phyloP scores from a whole-genome alignment of 2,797 vertebrate genomes.

The Dryobates pubescens region DNA sequence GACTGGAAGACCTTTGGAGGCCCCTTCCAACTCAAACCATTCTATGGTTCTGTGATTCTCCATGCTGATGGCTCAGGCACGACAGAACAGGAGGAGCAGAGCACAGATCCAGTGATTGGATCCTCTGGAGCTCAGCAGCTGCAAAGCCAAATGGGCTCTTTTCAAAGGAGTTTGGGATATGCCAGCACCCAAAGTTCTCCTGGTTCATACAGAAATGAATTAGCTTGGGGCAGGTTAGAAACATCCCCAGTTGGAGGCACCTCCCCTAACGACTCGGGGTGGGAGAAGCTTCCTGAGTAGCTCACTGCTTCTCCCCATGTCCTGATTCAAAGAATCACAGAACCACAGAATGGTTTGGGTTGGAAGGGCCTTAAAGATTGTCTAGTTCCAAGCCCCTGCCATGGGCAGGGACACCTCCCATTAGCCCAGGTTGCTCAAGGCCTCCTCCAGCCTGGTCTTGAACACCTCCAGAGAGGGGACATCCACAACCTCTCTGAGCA shows the following conservation, averaged over 20 bases:
- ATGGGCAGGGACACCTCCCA: too few relatives aligned
- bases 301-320: accelerated
- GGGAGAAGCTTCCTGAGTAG: background rate
- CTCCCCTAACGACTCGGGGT: accelerated
- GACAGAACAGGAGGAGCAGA: accelerated
- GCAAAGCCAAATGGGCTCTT: background rate
- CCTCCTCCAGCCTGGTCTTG: too few relatives aligned
- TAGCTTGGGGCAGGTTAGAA: background rate
- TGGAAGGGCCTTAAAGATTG: too few relatives aligned
- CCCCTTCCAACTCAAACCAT: too few relatives aligned
- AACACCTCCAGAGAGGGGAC: too few relatives aligned
- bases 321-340: too few relatives aligned
- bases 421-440: too few relatives aligned
- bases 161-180: background rate
- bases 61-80: accelerated
- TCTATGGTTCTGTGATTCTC: background rate
- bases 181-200: background rate
- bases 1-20: too few relatives aligned
- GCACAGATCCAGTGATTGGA: accelerated
- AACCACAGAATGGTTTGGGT: too few relatives aligned
- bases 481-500: too few relatives aligned
- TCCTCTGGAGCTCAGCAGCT: background rate
- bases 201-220: background rate
- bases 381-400: too few relatives aligned
- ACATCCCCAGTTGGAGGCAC: background rate